Conservation (phyloP, 2,797 vertebrate species). For the Cossypha niveicapilla region DNA sequence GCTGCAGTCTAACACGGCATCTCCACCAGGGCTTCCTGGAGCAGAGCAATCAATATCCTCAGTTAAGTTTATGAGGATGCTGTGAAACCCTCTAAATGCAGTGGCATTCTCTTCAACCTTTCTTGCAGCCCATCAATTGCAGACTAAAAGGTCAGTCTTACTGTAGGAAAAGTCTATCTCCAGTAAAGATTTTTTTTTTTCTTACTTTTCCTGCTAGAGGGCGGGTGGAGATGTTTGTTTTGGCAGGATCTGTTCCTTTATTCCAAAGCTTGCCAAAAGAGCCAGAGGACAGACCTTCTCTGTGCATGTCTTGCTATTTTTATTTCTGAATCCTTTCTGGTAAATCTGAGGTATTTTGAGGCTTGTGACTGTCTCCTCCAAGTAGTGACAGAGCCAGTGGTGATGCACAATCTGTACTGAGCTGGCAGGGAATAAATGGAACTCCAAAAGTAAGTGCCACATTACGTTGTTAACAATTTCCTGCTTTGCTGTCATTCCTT, state of each 20-base stretch:
- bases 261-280: neutral
- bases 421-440: neutral
- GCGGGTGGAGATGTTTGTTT: neutral
- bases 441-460: neutral
- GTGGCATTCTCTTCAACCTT: constrained; percentile 47
- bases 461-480: neutral
- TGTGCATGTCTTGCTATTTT: neutral
- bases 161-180: constrained; percentile 2
- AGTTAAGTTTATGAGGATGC: constrained; percentile 59
- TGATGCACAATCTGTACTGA: neutral
- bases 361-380: neutral
- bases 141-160: constrained; percentile 27
- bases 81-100: constrained; percentile 11
- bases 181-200: neutral
- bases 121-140: constrained; percentile 56
- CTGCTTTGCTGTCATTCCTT: neutral
- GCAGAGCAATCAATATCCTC: constrained; percentile 25
- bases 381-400: neutral
- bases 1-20: constrained; percentile 9
- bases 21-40: constrained; percentile 3
- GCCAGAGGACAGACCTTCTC: neutral
- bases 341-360: neutral
- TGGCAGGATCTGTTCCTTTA: neutral
- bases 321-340: neutral
- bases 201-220: neutral